phyloP scores from a whole-genome alignment of 2,797 vertebrate genomes.

The Pyrocephalus nanus region DNA sequence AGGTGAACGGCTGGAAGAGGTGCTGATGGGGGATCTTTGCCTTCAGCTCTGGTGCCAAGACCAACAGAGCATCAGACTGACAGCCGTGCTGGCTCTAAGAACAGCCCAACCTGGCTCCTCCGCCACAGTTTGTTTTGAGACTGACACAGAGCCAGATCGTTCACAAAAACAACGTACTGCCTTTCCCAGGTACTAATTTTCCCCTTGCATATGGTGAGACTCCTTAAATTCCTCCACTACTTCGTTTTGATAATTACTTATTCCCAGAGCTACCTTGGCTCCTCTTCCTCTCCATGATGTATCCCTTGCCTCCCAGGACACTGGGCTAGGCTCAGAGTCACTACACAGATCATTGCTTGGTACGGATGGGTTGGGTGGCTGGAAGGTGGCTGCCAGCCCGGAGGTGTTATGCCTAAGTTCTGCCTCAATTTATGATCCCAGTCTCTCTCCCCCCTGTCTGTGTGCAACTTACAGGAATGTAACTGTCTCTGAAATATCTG shows the following conservation, averaged over 20 bases:
- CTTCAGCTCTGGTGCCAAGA: background rate
- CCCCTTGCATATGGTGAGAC: background rate
- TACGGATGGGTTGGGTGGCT: background rate
- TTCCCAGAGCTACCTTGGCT: background rate
- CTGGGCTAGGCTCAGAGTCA: background rate
- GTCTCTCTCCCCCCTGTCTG: background rate
- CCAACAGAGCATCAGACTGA: background rate
- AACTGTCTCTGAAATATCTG: background rate
- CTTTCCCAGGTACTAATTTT: background rate
- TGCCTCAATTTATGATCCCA: background rate
- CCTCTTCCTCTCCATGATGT: background rate
- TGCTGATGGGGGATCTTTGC: accelerated
- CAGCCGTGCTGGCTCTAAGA: background rate
- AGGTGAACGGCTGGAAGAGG: accelerated
- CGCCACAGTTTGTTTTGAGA: background rate
- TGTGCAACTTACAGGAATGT: background rate
- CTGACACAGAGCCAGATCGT: background rate
- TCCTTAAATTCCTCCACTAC: background rate
- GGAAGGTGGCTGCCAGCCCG: background rate
- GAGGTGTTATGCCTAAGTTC: background rate
- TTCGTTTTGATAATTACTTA: background rate
- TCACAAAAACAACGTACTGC: background rate
- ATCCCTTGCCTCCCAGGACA: background rate
- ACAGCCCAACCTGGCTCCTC: background rate
- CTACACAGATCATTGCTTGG: background rate